phyloP scores from a whole-genome alignment of 2,888 invertebrate genomes.

The Lasioglossum lativentre region DNA sequence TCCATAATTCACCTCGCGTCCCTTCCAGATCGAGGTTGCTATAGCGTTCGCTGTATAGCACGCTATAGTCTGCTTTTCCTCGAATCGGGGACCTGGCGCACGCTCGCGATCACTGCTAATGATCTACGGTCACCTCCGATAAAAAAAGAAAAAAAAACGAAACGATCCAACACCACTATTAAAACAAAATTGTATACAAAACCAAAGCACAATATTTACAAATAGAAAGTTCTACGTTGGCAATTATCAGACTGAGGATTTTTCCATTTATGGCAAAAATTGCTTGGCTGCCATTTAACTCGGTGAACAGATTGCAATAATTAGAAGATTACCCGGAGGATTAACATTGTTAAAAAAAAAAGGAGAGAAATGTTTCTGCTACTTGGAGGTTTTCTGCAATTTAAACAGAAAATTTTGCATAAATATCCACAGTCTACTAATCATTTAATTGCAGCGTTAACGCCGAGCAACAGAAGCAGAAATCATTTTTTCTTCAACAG shows the following conservation, averaged over 20 bases:
- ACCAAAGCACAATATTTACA: neutral
- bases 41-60: neutral
- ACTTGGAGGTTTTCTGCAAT: neutral
- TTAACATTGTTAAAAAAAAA: neutral
- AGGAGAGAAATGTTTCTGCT: neutral
- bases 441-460: neutral
- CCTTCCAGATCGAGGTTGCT: neutral
- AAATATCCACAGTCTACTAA: neutral
- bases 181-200: neutral
- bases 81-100: neutral
- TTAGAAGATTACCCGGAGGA: neutral
- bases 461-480: neutral
- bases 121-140: neutral
- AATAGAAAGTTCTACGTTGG: neutral
- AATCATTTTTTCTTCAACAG: neutral
- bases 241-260: neutral
- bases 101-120: neutral
- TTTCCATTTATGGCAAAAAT: neutral
- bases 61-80: neutral
- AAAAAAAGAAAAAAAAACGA: neutral
- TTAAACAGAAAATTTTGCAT: neutral
- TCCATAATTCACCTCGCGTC: slow-evolving; percentile 62
- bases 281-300: too few species aligned
- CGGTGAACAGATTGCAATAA: neutral
- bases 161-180: neutral